Conservation (phyloP, 2,113 vertebrate genomes). For the Pachypanchax playfairii region DNA sequence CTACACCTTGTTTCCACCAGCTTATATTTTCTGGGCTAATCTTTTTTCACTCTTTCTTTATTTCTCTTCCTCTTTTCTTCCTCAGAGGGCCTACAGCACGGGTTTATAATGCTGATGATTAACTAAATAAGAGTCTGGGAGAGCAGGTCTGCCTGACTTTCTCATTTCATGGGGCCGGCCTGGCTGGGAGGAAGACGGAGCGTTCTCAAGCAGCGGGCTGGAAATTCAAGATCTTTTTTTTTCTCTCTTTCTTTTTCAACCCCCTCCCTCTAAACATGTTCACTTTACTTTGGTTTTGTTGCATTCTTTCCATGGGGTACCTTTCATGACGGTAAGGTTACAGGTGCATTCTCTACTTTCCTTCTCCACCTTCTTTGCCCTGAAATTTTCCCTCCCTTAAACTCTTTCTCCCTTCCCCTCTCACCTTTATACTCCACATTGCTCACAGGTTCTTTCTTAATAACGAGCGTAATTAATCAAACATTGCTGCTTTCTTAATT, state of each 20-base stretch:
- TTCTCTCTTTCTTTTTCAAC: constrained; percentile 49
- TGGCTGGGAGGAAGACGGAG: constrained; percentile 76
- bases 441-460: constrained; percentile 39
- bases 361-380: constrained; percentile 53
- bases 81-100: constrained; percentile 82
- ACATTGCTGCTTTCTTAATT: no score
- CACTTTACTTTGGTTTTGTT: constrained; percentile 73
- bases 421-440: constrained; percentile 28
- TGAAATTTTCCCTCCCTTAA: constrained; percentile 64
- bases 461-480: no score
- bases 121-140: constrained; percentile 88
- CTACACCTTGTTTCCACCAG: constrained; percentile 59
- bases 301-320: constrained; percentile 77
- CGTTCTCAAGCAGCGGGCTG: constrained; percentile 77
- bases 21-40: constrained; percentile 68
- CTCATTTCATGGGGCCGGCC: constrained; percentile 87
- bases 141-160: constrained; percentile 84
- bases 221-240: constrained; percentile 78
- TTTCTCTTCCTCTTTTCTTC: constrained; percentile 72
- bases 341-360: constrained; percentile 74
- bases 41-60: constrained; percentile 67
- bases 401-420: constrained; percentile 37
- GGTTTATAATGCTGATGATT: constrained; percentile 92
- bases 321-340: constrained; percentile 84
- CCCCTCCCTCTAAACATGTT: constrained; percentile 62